Conservation (phyloP, 2,797 vertebrate species). For the Amphiprion clarkii region DNA sequence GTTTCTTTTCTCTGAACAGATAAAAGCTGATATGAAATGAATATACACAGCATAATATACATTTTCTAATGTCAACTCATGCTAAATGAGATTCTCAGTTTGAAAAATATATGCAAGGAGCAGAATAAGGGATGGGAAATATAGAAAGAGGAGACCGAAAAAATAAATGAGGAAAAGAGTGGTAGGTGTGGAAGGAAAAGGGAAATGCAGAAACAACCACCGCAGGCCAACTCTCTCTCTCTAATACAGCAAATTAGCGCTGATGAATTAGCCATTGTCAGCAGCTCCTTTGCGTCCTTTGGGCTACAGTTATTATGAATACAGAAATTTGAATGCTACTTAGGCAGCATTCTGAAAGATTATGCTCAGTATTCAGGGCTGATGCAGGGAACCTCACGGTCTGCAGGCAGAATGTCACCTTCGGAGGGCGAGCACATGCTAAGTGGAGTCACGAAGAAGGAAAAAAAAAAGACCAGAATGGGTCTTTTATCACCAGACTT, state of each 20-base stretch:
- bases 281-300: slow-evolving; percentile 43
- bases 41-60: neutral
- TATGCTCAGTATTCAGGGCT: slow-evolving; percentile 33
- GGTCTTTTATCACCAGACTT: neutral
- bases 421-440: neutral
- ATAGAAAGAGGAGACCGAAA: neutral
- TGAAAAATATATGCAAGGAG: slow-evolving; percentile 6
- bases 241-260: slow-evolving; percentile 64
- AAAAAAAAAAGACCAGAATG: neutral
- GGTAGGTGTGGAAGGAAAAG: slow-evolving; percentile 22
- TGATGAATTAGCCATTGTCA: slow-evolving; percentile 68
- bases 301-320: slow-evolving; percentile 36
- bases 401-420: slow-evolving; percentile 31
- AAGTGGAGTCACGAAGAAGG: neutral
- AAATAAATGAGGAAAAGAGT: slow-evolving; percentile 16
- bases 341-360: slow-evolving; percentile 25
- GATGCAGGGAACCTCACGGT: neutral
- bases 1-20: too few species aligned
- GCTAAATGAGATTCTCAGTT: slow-evolving; percentile 15
- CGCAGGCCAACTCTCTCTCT: slow-evolving; percentile 26
- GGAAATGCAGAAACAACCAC: slow-evolving; percentile 35
- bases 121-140: slow-evolving; percentile 1
- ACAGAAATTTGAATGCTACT: slow-evolving; percentile 26
- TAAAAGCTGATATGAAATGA: neutral
- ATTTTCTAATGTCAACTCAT: neutral